Evolutionary conservation across 2,113 vertebrate species (phyloP).

Genomic region (Gorilla gorilla): DNA sequence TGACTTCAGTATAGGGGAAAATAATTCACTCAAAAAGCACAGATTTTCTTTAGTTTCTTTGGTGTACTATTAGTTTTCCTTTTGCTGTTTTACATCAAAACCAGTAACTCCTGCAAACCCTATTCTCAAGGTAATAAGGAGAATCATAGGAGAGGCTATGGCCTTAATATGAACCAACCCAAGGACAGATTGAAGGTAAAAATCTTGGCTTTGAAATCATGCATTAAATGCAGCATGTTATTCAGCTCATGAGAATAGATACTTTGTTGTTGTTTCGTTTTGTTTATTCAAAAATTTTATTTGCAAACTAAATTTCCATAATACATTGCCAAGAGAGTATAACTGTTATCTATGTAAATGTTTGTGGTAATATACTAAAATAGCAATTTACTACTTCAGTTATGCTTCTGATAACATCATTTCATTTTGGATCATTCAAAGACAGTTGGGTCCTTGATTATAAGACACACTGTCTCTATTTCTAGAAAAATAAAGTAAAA

Average conservation of each 20-base stretch:
- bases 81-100: background rate
- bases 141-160: background rate
- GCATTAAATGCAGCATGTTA: background rate
- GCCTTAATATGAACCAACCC: background rate
- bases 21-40: background rate
- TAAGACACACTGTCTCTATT: slow-evolving; percentile 81
- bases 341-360: background rate
- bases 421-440: slow-evolving; percentile 81
- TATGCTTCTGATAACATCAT: slow-evolving; percentile 79
- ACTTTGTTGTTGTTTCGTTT: background rate
- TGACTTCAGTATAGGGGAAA: background rate
- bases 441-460: slow-evolving; percentile 75
- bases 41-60: background rate
- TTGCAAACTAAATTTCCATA: background rate
- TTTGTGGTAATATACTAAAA: slow-evolving; percentile 48
- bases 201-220: background rate
- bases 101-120: background rate
- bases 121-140: background rate
- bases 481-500: slow-evolving; percentile 60
- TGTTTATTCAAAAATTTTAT: background rate
- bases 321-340: background rate
- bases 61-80: background rate
- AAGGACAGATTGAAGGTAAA: background rate
- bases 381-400: slow-evolving; percentile 72
- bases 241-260: background rate